Percentiles rank a stretch among this genome's conserved stretches.
These are phyloP conservation scores for Picathartes gymnocephalus DNA, from an alignment of 2,113 vertebrate genomes.

Conservation along the genomic window DNA sequence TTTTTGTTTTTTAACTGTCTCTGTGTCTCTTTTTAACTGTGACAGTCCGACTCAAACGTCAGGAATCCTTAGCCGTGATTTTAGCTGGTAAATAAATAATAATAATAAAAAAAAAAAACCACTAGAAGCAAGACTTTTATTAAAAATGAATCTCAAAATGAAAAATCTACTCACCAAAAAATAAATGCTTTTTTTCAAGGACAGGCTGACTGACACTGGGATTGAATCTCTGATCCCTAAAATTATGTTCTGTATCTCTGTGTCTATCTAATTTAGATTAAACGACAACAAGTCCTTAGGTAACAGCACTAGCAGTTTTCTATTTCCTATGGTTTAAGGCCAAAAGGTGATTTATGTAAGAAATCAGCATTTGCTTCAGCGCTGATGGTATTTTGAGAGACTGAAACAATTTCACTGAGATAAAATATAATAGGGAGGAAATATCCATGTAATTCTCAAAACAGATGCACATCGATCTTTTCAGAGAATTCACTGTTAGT, in stretches of 20 bases:
- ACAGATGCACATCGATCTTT: neutral
- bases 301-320: neutral
- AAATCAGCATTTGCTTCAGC: neutral
- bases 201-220: neutral
- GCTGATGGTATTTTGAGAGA: neutral
- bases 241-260: neutral
- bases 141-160: neutral
- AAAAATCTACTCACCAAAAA: neutral
- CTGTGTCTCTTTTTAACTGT: no score
- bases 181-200: neutral
- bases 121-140: neutral
- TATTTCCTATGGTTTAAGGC: neutral
- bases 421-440: neutral
- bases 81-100: neutral
- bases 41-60: neutral
- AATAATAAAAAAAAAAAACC: no score
- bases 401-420: neutral
- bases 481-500: neutral
- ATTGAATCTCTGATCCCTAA: constrained; percentile 23
- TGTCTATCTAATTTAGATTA: neutral
- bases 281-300: neutral
- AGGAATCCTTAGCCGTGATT: neutral
- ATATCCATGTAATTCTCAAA: neutral
- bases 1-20: neutral
- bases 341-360: constrained; percentile 18